Percentiles rank a stretch among this genome's conserved stretches.
Evolutionary conservation across 2,113 vertebrate genomes (phyloP).

Genomic region (Formicarius rufipectus): DNA sequence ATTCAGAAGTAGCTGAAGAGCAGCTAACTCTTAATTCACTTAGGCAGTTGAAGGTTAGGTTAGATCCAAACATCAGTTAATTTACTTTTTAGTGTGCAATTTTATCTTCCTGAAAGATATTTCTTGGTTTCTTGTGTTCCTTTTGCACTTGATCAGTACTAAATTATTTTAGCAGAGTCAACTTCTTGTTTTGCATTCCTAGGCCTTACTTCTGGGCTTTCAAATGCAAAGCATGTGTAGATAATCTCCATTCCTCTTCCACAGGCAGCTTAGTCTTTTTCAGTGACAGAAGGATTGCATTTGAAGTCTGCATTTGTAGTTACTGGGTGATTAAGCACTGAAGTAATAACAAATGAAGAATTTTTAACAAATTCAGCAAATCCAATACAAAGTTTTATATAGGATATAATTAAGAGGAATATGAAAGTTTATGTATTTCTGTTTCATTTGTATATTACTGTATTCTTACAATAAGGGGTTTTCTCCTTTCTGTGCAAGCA

Average conservation of each 20-base stretch:
- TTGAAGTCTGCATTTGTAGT: neutral
- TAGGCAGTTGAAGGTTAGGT: neutral
- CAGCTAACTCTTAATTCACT: neutral
- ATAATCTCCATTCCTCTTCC: neutral
- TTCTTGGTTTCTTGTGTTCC: neutral
- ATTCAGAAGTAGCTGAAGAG: neutral
- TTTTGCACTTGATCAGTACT: neutral
- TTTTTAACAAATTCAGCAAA: neutral
- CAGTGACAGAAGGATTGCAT: neutral
- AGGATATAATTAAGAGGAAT: neutral
- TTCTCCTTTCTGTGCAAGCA: neutral
- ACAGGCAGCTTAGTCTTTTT: neutral
- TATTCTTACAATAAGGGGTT: neutral
- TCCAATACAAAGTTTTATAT: neutral
- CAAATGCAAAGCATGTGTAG: neutral
- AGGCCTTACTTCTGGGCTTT: neutral
- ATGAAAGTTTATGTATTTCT: neutral
- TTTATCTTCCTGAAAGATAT: neutral
- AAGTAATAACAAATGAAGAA: neutral
- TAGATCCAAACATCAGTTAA: neutral
- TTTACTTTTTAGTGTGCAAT: neutral
- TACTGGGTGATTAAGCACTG: neutral
- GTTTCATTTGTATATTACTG: neutral
- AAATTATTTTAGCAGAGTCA: neutral
- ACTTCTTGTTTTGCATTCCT: neutral